phyloP scores from a whole-genome alignment of 2,888 invertebrate genomes.

The Ischnus inquisitorius region DNA sequence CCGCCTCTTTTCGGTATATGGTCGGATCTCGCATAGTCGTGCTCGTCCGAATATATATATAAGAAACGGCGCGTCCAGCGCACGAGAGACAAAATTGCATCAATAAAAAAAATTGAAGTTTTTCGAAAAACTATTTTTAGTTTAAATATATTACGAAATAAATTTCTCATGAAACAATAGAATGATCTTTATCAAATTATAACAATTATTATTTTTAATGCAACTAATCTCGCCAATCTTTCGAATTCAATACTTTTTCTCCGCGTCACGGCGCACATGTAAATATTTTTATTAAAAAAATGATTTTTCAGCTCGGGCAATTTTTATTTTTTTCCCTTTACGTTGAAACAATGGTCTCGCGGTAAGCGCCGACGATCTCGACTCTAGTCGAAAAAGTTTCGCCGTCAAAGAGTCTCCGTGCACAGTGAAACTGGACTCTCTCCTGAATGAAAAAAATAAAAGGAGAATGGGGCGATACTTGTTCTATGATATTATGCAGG shows the following conservation, averaged over 20 bases:
- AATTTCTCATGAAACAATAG: neutral
- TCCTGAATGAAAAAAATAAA: conserved; percentile 54
- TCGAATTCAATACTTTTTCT: no score
- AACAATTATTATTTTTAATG: no score
- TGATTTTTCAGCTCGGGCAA: no score
- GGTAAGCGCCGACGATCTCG: neutral
- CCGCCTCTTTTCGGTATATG: conserved; percentile 33
- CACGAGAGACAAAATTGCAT: conserved; percentile 23
- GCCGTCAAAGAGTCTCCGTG: neutral
- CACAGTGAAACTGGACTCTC: neutral
- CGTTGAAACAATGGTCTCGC: neutral
- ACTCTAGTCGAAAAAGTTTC: neutral
- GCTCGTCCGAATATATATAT: conserved; percentile 56
- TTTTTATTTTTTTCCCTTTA: no score
- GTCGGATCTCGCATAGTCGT: conserved; percentile 42
- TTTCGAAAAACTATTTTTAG: no score
- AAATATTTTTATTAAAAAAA: no score
- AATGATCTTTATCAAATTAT: neutral
- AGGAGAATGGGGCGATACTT: conserved; percentile 60
- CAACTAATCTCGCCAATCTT: no score
- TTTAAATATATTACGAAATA: neutral
- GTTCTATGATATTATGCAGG: conserved; percentile 79
- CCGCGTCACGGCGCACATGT: no score
- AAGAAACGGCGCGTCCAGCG: conserved; percentile 45
- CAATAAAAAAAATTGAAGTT: neutral